These are phyloP conservation scores for Proisotoma minuta DNA, from an alignment of 2,888 invertebrate species.

Conservation along the genomic window DNA sequence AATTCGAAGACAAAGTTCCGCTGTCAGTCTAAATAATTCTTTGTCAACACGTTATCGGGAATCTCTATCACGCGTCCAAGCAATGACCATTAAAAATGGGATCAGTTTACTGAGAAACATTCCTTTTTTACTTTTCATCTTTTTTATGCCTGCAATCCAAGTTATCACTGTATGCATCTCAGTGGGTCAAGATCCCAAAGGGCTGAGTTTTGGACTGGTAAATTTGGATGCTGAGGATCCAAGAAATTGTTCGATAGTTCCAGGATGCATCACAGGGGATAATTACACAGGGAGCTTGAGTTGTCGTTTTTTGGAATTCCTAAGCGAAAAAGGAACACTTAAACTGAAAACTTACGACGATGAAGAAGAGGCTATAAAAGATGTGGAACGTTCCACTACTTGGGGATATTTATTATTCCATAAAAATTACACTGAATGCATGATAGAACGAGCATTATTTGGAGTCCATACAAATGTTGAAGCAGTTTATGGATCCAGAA, in stretches of 20 bases:
- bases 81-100: slow-evolving; percentile 32
- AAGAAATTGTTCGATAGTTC: neutral
- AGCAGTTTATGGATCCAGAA: slow-evolving; percentile 77
- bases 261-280: slow-evolving; percentile 23
- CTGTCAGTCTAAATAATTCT: too few species aligned
- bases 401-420: slow-evolving; percentile 87
- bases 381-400: slow-evolving; percentile 69
- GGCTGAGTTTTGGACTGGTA: slow-evolving; percentile 72
- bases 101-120: slow-evolving; percentile 33
- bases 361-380: slow-evolving; percentile 60
- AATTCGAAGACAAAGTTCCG: too few species aligned
- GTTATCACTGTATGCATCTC: slow-evolving; percentile 88
- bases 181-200: slow-evolving; percentile 79
- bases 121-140: slow-evolving; percentile 80
- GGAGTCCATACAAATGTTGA: slow-evolving; percentile 79
- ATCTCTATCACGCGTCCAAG: too few species aligned
- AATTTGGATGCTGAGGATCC: slow-evolving; percentile 59
- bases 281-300: slow-evolving; percentile 30
- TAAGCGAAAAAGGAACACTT: slow-evolving; percentile 1
- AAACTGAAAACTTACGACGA: slow-evolving; percentile 13
- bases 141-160: slow-evolving; percentile 85
- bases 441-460: slow-evolving; percentile 72
- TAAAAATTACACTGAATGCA: slow-evolving; percentile 79
- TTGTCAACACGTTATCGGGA: too few species aligned
- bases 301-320: slow-evolving; percentile 28